Base-by-base conservation (phyloP, 2,797 vertebrate species). In the Hydrocynus forskahlii region DNA sequence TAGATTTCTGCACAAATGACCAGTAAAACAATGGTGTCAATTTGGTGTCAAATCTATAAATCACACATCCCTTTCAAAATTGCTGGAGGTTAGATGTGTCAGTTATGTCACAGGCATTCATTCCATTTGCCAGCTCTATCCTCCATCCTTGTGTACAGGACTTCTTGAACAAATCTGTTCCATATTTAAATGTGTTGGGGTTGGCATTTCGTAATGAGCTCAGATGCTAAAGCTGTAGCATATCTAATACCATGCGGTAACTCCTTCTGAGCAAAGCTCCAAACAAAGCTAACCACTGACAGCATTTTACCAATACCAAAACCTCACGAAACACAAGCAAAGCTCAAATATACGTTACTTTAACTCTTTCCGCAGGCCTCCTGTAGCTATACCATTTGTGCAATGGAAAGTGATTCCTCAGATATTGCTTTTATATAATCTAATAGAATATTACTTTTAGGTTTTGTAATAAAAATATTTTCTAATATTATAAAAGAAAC, bases 181-280 rank as follows among this genome's bases (percentile, higher is more conserved):
- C 87, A 87, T 86, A 88, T 87, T 83, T 88, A 89, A 88, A 87
- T 81, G 72, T 77, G 80, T 67, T 29, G 16, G 79, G 84, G 80
- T 70, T 82, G 78, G 40, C 83, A 74, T 25, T 87, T 84, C 77
- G 85, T 89, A 88, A 92, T 81, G 75, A 88, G 87, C 89, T 91
- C 88, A 90, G 17, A 67, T 84, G 81, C 43, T 50, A 76, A 78
- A 52, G 83, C 70, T 76, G 45, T 55, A 76, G 52, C 40, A 35
- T 45, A 45, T 76, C 40, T 74, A 81, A 83, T 69, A 54, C 64
- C 35, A 55, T 10, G n/a, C 7, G 25, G 19, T 69, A 54, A 68
- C 60, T 21, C 64, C 21, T 50, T 55, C 19, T n/a, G 40, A 59
- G 55, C 72, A 43, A 40, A 40, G 55, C 55, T 74, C 19, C 19